Percentiles rank a stretch among this genome's conserved stretches.
phyloP scores from a whole-genome alignment of 2,888 invertebrate species.

The Kryphioiulus occultus region DNA sequence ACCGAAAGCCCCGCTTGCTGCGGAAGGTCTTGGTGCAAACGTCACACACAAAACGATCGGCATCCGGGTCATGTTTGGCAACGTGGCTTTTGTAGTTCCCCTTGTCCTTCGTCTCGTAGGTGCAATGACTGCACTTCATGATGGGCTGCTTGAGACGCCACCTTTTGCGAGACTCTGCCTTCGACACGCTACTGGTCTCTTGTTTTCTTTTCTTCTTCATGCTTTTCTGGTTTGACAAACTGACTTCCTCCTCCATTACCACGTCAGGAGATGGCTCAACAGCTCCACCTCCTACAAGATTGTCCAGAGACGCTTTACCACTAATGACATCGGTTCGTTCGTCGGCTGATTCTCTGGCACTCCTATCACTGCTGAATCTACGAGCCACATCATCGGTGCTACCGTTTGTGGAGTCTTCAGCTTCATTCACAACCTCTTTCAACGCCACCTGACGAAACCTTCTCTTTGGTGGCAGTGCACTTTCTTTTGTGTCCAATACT shows the following conservation, averaged over 20 bases:
- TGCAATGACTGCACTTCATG: background rate
- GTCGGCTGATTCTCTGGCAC: background rate
- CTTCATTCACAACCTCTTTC: background rate
- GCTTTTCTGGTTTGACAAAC: background rate
- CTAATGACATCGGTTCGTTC: background rate
- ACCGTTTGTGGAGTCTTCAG: background rate
- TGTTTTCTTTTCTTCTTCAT: background rate
- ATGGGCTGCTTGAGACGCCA: background rate
- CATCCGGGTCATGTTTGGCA: conserved; percentile 46
- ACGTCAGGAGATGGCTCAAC: background rate
- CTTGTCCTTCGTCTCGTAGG: conserved; percentile 27
- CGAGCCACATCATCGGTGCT: background rate
- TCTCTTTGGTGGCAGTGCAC: background rate
- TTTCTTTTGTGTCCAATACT: background rate
- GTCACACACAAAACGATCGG: conserved; percentile 53
- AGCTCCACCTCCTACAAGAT: background rate
- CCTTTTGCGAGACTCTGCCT: background rate
- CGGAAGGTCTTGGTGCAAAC: conserved; percentile 56
- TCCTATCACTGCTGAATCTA: background rate
- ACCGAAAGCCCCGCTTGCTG: conserved; percentile 55
- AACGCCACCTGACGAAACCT: background rate
- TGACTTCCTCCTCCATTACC: background rate
- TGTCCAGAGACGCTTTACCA: too few relatives aligned
- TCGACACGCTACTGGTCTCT: background rate
- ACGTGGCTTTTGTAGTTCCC: conserved; percentile 42